These are phyloP conservation scores for Morphnarchus princeps DNA, from an alignment of 2,113 vertebrate species.

Conservation along the genomic window DNA sequence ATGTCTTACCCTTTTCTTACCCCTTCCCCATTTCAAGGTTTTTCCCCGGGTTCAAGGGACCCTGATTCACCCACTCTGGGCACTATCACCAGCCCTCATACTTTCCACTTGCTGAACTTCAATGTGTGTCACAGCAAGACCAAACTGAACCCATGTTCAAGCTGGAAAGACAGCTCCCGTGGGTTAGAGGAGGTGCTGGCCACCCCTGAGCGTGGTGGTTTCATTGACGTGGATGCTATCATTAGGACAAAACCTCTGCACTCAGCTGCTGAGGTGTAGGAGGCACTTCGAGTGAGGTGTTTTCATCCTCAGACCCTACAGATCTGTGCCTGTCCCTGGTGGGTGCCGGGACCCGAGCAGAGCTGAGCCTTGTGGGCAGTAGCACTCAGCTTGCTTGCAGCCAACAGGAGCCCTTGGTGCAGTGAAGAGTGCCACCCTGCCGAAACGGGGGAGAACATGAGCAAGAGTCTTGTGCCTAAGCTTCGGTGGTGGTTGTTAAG, in stretches of 20 bases:
- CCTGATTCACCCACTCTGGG: not conserved
- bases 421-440: not conserved
- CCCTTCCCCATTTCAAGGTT: not conserved
- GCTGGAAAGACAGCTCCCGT: not conserved
- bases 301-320: not conserved
- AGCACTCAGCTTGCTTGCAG: fast-evolving
- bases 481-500: not conserved
- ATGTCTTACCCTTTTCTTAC: not conserved
- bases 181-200: not conserved
- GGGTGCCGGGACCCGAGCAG: fast-evolving
- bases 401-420: not conserved
- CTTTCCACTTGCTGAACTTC: not conserved
- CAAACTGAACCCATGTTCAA: not conserved
- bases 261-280: not conserved
- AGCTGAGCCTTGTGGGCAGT: not conserved
- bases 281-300: not conserved
- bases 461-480: not conserved
- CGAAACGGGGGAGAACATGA: not conserved
- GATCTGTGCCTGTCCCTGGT: not conserved
- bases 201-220: not conserved
- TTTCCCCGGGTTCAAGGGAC: not conserved
- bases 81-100: too few species aligned
- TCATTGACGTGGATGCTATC: not conserved
- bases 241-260: not conserved
- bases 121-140: not conserved